Conservation (phyloP, 64 coral and sea anemone species). For the Pocillopora damicornis region DNA sequence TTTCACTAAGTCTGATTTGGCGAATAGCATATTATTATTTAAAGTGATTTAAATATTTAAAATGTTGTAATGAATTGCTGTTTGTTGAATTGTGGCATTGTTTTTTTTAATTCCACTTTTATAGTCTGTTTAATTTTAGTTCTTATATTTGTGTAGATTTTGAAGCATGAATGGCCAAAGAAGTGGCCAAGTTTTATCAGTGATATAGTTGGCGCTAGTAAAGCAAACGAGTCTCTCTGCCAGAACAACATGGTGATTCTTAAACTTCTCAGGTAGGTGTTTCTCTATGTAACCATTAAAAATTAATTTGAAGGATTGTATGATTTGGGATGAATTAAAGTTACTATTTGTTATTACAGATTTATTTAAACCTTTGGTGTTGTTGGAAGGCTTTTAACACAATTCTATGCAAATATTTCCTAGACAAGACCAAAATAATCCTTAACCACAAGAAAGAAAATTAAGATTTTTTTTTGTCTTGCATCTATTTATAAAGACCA, state of each 20-base stretch:
- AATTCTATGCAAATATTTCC: no score
- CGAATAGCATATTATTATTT: neutral
- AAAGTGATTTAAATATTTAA: neutral
- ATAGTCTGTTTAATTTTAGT: neutral
- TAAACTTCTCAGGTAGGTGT: conserved; percentile 81
- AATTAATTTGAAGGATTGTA: neutral
- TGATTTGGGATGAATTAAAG: neutral
- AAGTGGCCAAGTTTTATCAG: conserved; percentile 96
- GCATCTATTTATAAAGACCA: no score
- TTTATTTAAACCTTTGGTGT: no score
- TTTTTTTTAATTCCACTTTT: neutral
- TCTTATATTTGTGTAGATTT: conserved; percentile 56
- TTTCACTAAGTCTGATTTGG: neutral
- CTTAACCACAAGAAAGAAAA: neutral
- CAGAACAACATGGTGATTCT: conserved; percentile 99
- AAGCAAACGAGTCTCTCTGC: conserved; percentile 97
- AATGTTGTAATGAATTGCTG: neutral
- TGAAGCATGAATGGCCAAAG: conserved; percentile 98
- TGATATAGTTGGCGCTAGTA: conserved; percentile 98
- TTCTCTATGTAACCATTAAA: neutral
- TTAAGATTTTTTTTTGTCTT: neutral
- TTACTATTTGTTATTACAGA: neutral
- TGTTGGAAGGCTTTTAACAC: no score
- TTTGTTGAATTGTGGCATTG: neutral
- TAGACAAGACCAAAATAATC: no score